Base-by-base conservation (phyloP, 1,140 invertebrate species). In the Saccostrea glomerata region DNA sequence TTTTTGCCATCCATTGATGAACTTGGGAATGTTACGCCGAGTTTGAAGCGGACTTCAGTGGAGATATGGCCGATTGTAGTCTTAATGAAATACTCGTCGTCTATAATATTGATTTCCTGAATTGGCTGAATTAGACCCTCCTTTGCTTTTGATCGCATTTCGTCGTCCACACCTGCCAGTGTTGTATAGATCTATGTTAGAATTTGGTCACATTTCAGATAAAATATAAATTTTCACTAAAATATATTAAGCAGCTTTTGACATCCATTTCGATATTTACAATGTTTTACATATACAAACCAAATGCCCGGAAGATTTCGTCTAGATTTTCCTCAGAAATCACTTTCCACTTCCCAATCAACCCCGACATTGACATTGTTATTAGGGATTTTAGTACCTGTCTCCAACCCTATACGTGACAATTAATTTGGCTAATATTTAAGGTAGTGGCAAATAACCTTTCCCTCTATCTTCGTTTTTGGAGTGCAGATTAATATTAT, bases 1-100 rank as follows among this genome's bases (percentile, higher is more conserved):
- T 87, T 87, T 55, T 87, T 87, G 54, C 86, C 86, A 47, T 87
- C 86, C 86, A 87, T 87, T n/a, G 86, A 87, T 47, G 86, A 87
- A 47, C 86, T 87, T 40, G 86, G 86, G 25, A 87, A 87, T 84
- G 82, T 40, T 9, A 87, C 56, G 3, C 86, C 82, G 12, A 87
- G 56, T 63, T 87, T 87, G 63, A 87, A 87, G 11, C 77, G 54
- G 13, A 87, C 56, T 25, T 87, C 86, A 23, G 86, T 87, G 63
- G 77, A 83, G 7, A 87, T 2, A 83, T 87, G 86, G 5, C 86
- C 86, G 6, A 87, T 30, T 40, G 58, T 87, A 0, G 86, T 87
- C 40, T 87, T 87, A 0, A 87, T 82, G 25, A 25, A 20, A 47
- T 83, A 87, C 15, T 60, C 58, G 9, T 83, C 82, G 9, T 25